Conservation (phyloP, 2,113 vertebrate genomes). For the Atlantisia rogersi region DNA sequence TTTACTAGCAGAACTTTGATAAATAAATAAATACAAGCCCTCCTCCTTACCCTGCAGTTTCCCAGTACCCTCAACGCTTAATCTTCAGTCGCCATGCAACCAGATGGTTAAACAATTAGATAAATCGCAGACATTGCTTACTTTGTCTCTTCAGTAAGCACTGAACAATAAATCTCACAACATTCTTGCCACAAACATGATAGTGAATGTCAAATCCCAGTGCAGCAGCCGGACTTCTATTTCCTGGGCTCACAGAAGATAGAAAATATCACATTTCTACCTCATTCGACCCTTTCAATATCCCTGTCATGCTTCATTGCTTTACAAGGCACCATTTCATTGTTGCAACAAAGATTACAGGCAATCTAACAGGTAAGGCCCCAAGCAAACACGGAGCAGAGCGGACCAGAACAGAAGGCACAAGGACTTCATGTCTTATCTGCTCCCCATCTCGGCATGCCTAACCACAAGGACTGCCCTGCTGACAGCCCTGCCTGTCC, state of each 20-base stretch:
- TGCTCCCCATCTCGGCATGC: conserved; percentile 72
- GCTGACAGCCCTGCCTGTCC: conserved; percentile 78
- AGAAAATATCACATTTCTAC: conserved; percentile 85
- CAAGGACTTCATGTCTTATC: conserved; percentile 74
- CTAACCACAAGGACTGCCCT: conserved; percentile 72
- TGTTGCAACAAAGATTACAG: conserved; percentile 78
- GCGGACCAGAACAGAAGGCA: conserved; percentile 55
- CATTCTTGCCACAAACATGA: not conserved
- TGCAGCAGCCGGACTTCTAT: conserved; percentile 70
- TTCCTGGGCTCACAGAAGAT: conserved; percentile 80
- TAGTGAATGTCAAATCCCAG: conserved; percentile 20
- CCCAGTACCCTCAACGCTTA: conserved; percentile 41
- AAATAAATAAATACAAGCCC: not conserved
- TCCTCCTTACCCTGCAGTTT: not conserved
- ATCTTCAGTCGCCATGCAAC: conserved; percentile 68
- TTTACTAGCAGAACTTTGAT: not conserved
- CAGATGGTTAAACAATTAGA: conserved; percentile 84
- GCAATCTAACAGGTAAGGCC: conserved; percentile 79
- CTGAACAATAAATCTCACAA: conserved; percentile 60
- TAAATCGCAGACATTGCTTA: conserved; percentile 47
- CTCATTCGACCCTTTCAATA: conserved; percentile 78
- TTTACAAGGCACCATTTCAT: conserved; percentile 80
- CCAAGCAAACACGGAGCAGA: conserved; percentile 65
- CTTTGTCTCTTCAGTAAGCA: conserved; percentile 51
- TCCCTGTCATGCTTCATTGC: conserved; percentile 76